Evolutionary conservation across 1,140 invertebrate genomes (phyloP), one percentile per base, ranked within the genome.

Genomic region (Trichonephila inaurata): DNA sequence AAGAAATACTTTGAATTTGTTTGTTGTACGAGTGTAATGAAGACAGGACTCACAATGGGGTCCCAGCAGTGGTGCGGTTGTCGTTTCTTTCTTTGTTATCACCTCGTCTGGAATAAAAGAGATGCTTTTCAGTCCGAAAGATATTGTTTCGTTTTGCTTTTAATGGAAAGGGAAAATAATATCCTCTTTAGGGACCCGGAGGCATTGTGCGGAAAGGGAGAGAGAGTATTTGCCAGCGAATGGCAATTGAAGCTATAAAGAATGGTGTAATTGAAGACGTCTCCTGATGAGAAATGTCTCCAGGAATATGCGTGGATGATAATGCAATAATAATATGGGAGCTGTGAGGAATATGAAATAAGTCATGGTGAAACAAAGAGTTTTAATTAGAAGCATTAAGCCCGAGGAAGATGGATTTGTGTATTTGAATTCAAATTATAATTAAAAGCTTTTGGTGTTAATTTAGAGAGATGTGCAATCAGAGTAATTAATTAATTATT

Each of bases 1-100:
- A 82, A 85, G 77, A 85, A 91, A 91, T 77, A 91, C 90, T 91
- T 81, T 6, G 61, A 82, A 85, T 85, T 91, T 91, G 89, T 91
- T 91, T 91, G 89, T 81, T 24, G 72, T 91, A 28, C 72, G 28
- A 81, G n/a, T 91, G 89, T 91, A 91, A 91, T 91, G 77, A 91
- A 91, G 77, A 82, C 60, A 60, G 64, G 88, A 58, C 16, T 33
- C 60, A 61, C 83, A 85, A 85, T 60, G 83, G 83, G 58, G 51
- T 60, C 21, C 82, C 82, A 44, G 58, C 40, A 14, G 82, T 58
- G 16, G 82, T 60, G 82, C 82, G 58, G 82, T 85, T 85, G 82
- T 85, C 82, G 58, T 58, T 85, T 58, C 82, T 77, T 77, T 77
- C 72, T 18, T 40, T 77, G 72, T 77, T 40, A 16, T 33, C 72